Evolutionary conservation across 2,113 vertebrate species (phyloP).

Genomic region (Polyodon spathula): DNA sequence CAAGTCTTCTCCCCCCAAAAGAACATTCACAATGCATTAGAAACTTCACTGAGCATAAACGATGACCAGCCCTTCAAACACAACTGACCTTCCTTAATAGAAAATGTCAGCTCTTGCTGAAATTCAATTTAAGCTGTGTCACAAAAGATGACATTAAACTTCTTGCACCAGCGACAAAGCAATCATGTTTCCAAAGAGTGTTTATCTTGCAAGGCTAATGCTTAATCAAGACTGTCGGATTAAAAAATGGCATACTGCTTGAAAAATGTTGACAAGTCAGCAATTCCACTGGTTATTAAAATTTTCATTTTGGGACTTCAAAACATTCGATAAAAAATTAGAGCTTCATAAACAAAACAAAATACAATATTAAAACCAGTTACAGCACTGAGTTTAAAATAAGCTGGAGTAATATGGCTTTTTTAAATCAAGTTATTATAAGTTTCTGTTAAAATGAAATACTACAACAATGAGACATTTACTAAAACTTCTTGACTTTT

Average conservation of each 20-base stretch:
- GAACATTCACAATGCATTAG: not conserved
- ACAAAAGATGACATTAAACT: not conserved
- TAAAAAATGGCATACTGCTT: not conserved
- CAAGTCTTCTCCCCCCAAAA: not conserved
- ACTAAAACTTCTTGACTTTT: no score
- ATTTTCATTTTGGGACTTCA: no score
- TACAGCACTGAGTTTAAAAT: no score
- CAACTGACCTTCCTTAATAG: constrained; percentile 1
- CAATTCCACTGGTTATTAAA: no score
- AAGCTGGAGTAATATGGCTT: no score
- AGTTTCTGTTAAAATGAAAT: no score
- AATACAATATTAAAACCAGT: no score
- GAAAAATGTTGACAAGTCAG: not conserved
- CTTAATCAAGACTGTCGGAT: not conserved
- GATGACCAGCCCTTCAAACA: not conserved
- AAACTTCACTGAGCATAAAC: not conserved
- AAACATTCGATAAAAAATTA: no score
- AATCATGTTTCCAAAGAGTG: constrained; percentile 1
- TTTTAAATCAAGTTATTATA: no score
- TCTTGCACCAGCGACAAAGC: not conserved
- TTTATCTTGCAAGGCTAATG: not conserved
- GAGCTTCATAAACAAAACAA: no score
- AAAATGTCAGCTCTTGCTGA: constrained; percentile 11
- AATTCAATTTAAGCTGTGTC: not conserved
- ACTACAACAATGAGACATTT: no score